Base-by-base conservation (phyloP, 2,797 vertebrate genomes). In the Cirrhinus molitorella region DNA sequence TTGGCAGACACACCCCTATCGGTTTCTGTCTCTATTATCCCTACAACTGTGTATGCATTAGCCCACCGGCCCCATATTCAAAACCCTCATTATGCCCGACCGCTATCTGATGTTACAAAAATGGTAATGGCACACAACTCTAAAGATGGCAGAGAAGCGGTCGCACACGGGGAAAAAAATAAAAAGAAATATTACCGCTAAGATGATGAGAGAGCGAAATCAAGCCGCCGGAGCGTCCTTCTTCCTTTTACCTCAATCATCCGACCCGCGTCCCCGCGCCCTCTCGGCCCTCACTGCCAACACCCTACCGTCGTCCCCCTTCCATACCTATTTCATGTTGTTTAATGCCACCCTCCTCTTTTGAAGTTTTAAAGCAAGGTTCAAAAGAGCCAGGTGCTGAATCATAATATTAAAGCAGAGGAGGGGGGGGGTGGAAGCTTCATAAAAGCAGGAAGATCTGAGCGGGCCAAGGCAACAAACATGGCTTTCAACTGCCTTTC, bases 401-500 rank as follows among this genome's bases (percentile, higher is more conserved):
- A 96, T 96, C 95, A 96, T 95, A 96, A 97, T 96, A 96, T 96
- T 96, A 97, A 97, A 96, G 96, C 93, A 92, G 94, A 81, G 83
- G 77, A 68, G 67, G 63, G 55, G 84, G 84, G 57, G 73, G n/a
- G 93, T 93, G 95, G 95, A 93, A 95, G 93, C 94, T 93, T 93
- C 95, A 95, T 96, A 94, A 96, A 96, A 96, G 95, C 92, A 84
- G 87, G 93, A 88, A 96, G 95, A 96, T 96, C 96, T 96, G 96
- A 96, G 94, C 93, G 95, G 95, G 95, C 95, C 94, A 95, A 96
- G 94, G 96, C 95, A 95, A 92, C 94, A 96, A 96, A 96, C 95
- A 96, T 94, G 87, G 96, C 97, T 99, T 99, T 98, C 97, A 98
- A 98, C 96, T 97, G 96, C 96, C 97, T 98, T 99, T 98, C 79